Evolutionary conservation across 2,113 vertebrate species (phyloP).

Genomic region (Neodontobutis hainanensis): DNA sequence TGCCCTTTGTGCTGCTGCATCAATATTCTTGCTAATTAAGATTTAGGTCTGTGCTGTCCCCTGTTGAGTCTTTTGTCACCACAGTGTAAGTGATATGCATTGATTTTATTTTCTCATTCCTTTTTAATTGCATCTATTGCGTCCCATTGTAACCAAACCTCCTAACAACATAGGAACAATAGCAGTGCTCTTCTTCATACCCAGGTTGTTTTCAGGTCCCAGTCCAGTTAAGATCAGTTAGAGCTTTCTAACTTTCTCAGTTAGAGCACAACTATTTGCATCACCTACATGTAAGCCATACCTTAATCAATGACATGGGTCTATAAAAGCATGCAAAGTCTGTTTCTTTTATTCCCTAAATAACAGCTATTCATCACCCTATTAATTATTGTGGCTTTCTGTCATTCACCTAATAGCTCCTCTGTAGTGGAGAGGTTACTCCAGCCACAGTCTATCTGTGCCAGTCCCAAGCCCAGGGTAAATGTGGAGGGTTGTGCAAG

Average conservation of each 20-base stretch:
- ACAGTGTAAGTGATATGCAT: slow-evolving; percentile 74
- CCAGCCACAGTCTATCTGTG: too few species aligned
- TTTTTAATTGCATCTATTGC: slow-evolving; percentile 72
- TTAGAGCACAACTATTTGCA: not conserved
- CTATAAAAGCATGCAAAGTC: slow-evolving; percentile 16
- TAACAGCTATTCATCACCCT: too few species aligned
- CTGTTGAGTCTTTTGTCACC: slow-evolving; percentile 72
- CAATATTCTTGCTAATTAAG: slow-evolving; percentile 77
- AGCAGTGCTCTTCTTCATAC: slow-evolving; percentile 15
- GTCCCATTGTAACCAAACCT: slow-evolving; percentile 56
- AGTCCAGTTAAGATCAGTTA: not conserved
- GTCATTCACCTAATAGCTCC: too few species aligned
- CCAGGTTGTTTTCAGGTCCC: slow-evolving; percentile 3
- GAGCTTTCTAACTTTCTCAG: not conserved
- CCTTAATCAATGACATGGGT: slow-evolving; percentile 18
- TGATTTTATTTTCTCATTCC: slow-evolving; percentile 77
- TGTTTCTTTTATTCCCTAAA: not conserved
- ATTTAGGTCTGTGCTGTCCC: slow-evolving; percentile 71
- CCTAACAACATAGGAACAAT: slow-evolving; percentile 27
- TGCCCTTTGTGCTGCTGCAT: slow-evolving; percentile 51
- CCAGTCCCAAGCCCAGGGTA: too few species aligned
- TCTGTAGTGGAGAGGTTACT: too few species aligned
- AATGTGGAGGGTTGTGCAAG: too few species aligned
- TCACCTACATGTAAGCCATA: slow-evolving; percentile 4
- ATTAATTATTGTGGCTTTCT: too few species aligned